phyloP scores from a whole-genome alignment of 2,888 invertebrate genomes.

The Melieria omissa region DNA sequence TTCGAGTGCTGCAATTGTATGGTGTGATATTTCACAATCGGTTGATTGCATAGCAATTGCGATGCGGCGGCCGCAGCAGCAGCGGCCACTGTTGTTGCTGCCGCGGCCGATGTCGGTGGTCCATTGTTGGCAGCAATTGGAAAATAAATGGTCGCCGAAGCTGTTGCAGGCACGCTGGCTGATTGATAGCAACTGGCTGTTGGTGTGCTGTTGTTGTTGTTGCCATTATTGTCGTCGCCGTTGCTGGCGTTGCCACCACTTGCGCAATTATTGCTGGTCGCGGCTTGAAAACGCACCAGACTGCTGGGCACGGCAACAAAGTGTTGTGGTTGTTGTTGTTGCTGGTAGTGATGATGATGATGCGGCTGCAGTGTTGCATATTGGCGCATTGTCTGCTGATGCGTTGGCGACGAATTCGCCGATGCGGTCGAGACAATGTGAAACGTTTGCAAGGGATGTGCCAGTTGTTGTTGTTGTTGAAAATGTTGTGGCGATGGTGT shows the following conservation, averaged over 20 bases:
- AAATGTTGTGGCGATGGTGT: conserved; percentile 45
- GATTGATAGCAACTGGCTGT: conserved; percentile 55
- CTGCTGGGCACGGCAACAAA: conserved; percentile 60
- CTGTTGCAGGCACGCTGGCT: conserved; percentile 50
- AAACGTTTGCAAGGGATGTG: conserved; percentile 49
- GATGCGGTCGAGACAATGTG: conserved; percentile 45
- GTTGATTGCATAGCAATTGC: conserved; percentile 54
- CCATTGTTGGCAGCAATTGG: conserved; percentile 51
- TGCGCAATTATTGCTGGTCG: conserved; percentile 41
- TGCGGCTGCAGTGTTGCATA: conserved; percentile 46
- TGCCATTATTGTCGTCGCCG: conserved; percentile 19
- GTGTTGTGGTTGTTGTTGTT: conserved; percentile 51
- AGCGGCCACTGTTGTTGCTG: conserved; percentile 38
- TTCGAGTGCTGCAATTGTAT: conserved; percentile 60
- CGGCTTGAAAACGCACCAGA: conserved; percentile 56
- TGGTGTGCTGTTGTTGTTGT: conserved; percentile 38
- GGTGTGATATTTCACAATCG: conserved; percentile 66
- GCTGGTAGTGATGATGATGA: conserved; percentile 36
- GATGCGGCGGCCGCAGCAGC: conserved; percentile 41
- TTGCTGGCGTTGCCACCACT: conserved; percentile 29
- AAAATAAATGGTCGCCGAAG: conserved; percentile 64
- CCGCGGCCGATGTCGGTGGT: conserved; percentile 4
- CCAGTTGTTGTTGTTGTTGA: conserved; percentile 45
- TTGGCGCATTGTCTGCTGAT: conserved; percentile 43
- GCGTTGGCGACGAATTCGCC: conserved; percentile 46